phyloP scores from a whole-genome alignment of 2,113 vertebrate species.

The Phyllostomus hastatus region DNA sequence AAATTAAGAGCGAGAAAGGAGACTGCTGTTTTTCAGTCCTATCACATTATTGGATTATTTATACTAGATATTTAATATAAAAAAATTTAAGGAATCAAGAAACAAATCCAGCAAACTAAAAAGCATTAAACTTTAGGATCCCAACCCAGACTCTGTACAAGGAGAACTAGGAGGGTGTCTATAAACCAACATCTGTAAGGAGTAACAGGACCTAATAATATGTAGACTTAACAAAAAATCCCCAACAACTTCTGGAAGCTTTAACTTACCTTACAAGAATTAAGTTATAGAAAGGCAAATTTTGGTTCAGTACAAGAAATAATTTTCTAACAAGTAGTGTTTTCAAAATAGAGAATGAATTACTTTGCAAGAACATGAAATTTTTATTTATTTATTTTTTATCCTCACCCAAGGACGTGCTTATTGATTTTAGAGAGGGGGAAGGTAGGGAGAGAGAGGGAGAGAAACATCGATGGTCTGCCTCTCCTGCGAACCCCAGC shows the following conservation, averaged over 20 bases:
- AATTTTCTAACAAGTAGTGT: not conserved
- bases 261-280: not conserved
- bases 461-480: no score
- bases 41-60: not conserved
- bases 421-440: no score
- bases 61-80: not conserved
- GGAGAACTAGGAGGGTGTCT: not conserved
- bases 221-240: not conserved
- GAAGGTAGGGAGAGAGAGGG: no score
- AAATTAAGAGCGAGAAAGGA: not conserved
- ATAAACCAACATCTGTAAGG: not conserved
- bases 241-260: not conserved
- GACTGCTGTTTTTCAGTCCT: not conserved
- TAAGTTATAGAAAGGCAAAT: conserved; percentile 15
- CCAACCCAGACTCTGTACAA: not conserved
- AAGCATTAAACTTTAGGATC: not conserved
- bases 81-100: not conserved
- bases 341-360: not conserved
- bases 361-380: not conserved
- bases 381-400: no score
- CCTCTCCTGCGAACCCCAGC: no score
- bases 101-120: not conserved
- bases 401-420: no score
- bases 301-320: not conserved
- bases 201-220: not conserved